A percentile compares a stretch with the other conserved stretches of the same genome.
These are phyloP conservation scores for Callocephalon fimbriatum DNA, from an alignment of 2,113 vertebrate species.

Conservation along the genomic window DNA sequence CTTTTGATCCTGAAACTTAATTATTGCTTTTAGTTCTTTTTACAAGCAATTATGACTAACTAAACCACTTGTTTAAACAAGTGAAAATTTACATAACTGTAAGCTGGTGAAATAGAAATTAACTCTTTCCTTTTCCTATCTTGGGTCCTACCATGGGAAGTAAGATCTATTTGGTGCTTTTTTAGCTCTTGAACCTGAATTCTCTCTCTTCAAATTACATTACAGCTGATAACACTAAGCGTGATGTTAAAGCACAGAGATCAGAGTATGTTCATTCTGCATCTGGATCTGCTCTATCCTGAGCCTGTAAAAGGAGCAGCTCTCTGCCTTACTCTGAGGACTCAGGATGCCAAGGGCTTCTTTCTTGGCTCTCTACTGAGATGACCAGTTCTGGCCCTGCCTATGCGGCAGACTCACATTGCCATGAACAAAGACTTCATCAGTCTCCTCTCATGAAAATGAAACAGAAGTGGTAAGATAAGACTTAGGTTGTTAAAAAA, in stretches of 20 bases:
- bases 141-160: neutral
- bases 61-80: neutral
- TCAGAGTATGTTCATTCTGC: neutral
- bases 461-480: neutral
- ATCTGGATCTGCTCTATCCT: neutral
- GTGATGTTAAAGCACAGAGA: neutral
- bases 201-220: neutral
- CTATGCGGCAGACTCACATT: rapidly evolving
- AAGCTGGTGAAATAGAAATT: neutral
- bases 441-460: neutral
- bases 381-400: neutral
- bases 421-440: neutral
- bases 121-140: neutral
- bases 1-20: neutral
- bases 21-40: neutral
- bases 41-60: neutral
- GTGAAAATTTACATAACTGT: neutral
- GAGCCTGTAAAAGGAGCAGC: neutral
- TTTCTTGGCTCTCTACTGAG: neutral
- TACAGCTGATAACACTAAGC: neutral
- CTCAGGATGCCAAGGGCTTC: neutral
- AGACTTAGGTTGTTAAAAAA: neutral
- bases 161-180: neutral
- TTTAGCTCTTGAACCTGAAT: neutral
- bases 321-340: neutral